Evolutionary conservation across 2,888 invertebrate genomes (phyloP).

Genomic region (Pyrrhosoma nymphula): DNA sequence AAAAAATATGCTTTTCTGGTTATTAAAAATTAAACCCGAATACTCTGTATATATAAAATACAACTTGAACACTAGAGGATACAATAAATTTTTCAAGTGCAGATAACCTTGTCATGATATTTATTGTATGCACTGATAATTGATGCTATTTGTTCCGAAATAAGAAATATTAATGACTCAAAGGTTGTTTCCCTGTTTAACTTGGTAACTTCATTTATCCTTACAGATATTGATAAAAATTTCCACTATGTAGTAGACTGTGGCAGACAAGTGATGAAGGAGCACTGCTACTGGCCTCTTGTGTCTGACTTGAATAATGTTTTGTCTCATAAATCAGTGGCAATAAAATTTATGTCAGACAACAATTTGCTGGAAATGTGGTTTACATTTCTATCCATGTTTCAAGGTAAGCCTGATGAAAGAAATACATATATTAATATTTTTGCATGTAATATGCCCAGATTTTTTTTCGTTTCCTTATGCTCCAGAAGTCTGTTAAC

Average conservation of each 20-base stretch:
- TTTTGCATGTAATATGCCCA: background rate
- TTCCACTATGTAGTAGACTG: slow-evolving; percentile 96
- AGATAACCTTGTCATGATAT: too few species aligned
- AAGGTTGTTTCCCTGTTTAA: too few species aligned
- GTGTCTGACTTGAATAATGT: slow-evolving; percentile 98
- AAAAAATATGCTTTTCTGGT: too few species aligned
- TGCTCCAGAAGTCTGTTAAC: too few species aligned
- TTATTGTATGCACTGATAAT: too few species aligned
- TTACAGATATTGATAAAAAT: slow-evolving; percentile 86
- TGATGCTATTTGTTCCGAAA: too few species aligned
- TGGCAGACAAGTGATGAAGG: slow-evolving; percentile 94
- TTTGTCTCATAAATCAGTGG: slow-evolving; percentile 94
- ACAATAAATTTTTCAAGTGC: too few species aligned
- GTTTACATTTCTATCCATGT: slow-evolving; percentile 95
- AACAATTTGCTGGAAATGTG: slow-evolving; percentile 95
- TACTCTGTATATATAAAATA: too few species aligned
- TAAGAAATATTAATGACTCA: too few species aligned
- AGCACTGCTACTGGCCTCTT: slow-evolving; percentile 98
- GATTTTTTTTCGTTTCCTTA: too few species aligned
- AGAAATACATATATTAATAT: background rate
- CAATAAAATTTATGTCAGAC: slow-evolving; percentile 92
- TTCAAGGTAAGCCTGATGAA: slow-evolving; percentile 86
- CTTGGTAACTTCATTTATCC: slow-evolving; percentile 68
- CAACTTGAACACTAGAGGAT: too few species aligned
- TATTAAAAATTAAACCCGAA: too few species aligned